phyloP scores from a whole-genome alignment of 2,888 invertebrate species.

The Ophion slaviceki region DNA sequence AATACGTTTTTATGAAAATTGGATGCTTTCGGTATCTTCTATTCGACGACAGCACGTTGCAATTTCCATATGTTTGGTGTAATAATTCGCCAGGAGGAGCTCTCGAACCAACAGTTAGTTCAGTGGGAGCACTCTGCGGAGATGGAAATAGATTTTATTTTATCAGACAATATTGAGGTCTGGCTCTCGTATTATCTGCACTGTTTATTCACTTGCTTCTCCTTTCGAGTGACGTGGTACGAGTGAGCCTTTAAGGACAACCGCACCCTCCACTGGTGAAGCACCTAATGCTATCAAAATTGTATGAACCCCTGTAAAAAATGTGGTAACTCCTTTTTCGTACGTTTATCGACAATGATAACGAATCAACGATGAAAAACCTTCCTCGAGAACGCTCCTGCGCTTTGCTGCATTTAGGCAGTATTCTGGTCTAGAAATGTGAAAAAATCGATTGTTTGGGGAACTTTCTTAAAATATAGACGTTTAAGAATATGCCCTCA shows the following conservation, averaged over 20 bases:
- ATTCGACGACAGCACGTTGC: background rate
- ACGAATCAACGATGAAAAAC: background rate
- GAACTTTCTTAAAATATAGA: too few species aligned
- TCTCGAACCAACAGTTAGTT: background rate
- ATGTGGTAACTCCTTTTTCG: too few species aligned
- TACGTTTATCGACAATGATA: background rate
- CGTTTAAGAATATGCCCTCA: too few species aligned
- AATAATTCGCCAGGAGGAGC: background rate
- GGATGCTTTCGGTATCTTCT: background rate
- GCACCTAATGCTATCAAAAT: background rate
- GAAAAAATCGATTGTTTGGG: too few species aligned
- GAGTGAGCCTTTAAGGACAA: background rate
- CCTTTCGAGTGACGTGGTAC: background rate
- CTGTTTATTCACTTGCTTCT: constrained; percentile 21
- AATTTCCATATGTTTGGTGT: constrained; percentile 14
- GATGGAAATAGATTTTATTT: constrained; percentile 29
- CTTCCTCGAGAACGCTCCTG: constrained; percentile 1
- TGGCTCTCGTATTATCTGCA: background rate
- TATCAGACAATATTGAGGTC: constrained; percentile 21
- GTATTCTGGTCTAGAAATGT: background rate
- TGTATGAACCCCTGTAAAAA: too few species aligned
- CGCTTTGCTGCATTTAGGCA: background rate
- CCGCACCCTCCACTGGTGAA: background rate
- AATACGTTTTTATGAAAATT: background rate
- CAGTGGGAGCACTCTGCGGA: background rate